These are phyloP conservation scores for Trypoxylus dichotomus DNA, from an alignment of 1,140 invertebrate species.

Conservation along the genomic window DNA sequence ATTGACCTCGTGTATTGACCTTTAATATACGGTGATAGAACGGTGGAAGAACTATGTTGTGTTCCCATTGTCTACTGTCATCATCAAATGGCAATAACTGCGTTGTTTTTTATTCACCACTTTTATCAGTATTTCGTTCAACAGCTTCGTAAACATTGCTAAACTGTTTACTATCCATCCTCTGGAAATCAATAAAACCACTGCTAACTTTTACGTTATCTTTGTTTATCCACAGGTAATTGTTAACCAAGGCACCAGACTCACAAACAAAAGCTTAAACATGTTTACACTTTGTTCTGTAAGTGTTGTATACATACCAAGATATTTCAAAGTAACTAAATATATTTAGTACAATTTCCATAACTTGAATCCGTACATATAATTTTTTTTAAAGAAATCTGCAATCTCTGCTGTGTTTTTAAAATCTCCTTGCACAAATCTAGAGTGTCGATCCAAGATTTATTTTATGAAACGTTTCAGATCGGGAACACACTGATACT, in stretches of 20 bases:
- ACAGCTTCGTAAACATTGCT: not conserved
- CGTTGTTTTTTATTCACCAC: slow-evolving; percentile 7
- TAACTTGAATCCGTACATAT: slow-evolving; percentile 25
- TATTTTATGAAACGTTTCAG: slow-evolving; percentile 24
- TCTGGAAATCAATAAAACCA: slow-evolving; percentile 13
- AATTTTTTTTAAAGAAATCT: slow-evolving; percentile 28
- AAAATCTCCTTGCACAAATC: slow-evolving; percentile 29
- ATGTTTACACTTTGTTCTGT: slow-evolving; percentile 26
- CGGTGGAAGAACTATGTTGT: not conserved
- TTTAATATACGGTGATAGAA: not conserved
- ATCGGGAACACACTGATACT: slow-evolving; percentile 35
- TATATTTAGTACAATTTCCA: slow-evolving; percentile 27
- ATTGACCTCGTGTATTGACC: slow-evolving; percentile 15
- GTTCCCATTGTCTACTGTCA: not conserved
- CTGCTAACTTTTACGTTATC: slow-evolving; percentile 4
- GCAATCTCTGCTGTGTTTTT: slow-evolving; percentile 17
- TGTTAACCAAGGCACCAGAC: slow-evolving; percentile 31
- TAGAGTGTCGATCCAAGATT: slow-evolving; percentile 27
- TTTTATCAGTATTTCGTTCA: slow-evolving; percentile 1
- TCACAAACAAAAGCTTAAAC: slow-evolving; percentile 37
- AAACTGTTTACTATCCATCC: slow-evolving; percentile 5
- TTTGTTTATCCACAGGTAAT: not conserved
- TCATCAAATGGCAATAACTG: not conserved
- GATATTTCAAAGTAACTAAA: slow-evolving; percentile 28
- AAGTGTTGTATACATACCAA: slow-evolving; percentile 39